A percentile compares a stretch with the other conserved stretches of the same genome.
Evolutionary conservation across 2,888 invertebrate genomes (phyloP).

Genomic region (Villa cingulata): DNA sequence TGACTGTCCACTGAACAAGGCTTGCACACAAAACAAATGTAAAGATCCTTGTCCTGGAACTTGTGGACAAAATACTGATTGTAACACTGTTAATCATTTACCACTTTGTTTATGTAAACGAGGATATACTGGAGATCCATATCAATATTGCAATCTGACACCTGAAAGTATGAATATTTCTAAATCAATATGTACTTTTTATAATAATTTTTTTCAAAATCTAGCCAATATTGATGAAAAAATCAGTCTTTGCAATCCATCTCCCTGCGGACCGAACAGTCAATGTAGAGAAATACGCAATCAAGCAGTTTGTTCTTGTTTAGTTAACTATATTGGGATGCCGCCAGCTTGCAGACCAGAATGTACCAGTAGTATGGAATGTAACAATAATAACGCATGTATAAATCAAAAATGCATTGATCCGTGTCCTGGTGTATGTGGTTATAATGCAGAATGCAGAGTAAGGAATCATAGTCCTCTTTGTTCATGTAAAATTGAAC

Average conservation of each 20-base stretch:
- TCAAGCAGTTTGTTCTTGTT: slow-evolving; percentile 48
- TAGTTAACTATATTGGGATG: slow-evolving; percentile 43
- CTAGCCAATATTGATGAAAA: slow-evolving; percentile 28
- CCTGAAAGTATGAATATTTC: slow-evolving; percentile 39
- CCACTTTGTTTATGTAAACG: slow-evolving; percentile 52
- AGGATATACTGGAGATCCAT: slow-evolving; percentile 67
- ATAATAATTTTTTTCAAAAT: background rate
- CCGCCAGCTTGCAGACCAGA: slow-evolving; percentile 57
- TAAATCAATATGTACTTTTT: background rate
- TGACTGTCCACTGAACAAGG: slow-evolving; percentile 57
- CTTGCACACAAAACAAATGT: slow-evolving; percentile 62
- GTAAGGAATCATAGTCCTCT: slow-evolving; percentile 65
- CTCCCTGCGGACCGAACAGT: slow-evolving; percentile 53
- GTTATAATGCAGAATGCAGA: slow-evolving; percentile 52
- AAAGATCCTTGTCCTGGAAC: slow-evolving; percentile 65
- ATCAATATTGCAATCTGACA: slow-evolving; percentile 44
- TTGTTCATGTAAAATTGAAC: slow-evolving; percentile 54
- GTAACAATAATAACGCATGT: slow-evolving; percentile 46
- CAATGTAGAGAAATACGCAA: slow-evolving; percentile 45
- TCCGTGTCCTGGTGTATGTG: slow-evolving; percentile 49
- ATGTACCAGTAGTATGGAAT: slow-evolving; percentile 51
- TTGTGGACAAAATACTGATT: slow-evolving; percentile 58
- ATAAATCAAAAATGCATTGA: slow-evolving; percentile 49
- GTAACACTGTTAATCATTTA: slow-evolving; percentile 57
- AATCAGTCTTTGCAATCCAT: slow-evolving; percentile 45